phyloP scores from a whole-genome alignment of 2,797 vertebrate genomes.

The Liparis tanakae region DNA sequence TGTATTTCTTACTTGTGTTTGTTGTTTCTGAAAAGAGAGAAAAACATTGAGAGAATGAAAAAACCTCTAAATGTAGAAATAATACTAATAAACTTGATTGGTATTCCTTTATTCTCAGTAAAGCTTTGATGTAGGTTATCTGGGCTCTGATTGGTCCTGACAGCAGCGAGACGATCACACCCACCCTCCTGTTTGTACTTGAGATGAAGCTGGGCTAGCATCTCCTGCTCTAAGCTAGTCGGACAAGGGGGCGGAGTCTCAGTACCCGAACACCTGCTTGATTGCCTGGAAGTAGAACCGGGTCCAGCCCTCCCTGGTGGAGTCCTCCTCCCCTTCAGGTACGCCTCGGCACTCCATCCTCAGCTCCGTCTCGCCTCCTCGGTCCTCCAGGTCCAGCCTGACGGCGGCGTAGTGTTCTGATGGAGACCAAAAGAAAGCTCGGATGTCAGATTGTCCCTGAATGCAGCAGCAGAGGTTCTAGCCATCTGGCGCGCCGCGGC shows the following conservation, averaged over 20 bases:
- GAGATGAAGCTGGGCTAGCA: neutral
- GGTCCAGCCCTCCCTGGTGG: slow-evolving; percentile 92
- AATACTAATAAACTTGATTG: neutral
- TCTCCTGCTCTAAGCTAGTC: neutral
- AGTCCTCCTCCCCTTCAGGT: slow-evolving; percentile 88
- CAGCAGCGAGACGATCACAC: no score
- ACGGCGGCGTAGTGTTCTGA: slow-evolving; percentile 89
- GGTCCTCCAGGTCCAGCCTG: slow-evolving; percentile 84
- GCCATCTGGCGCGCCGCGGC: neutral
- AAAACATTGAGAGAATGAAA: no score
- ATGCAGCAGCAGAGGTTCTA: neutral
- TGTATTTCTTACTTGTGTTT: neutral
- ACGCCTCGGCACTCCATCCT: slow-evolving; percentile 87
- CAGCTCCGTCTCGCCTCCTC: slow-evolving; percentile 87
- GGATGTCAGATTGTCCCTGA: neutral
- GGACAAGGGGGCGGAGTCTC: neutral
- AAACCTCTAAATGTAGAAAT: neutral
- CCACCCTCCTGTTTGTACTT: neutral
- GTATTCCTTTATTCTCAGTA: no score
- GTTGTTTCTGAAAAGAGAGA: neutral
- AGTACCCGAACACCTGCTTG: slow-evolving; percentile 94
- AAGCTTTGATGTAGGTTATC: no score
- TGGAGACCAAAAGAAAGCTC: neutral
- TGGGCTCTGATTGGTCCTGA: neutral
- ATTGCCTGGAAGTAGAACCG: slow-evolving; percentile 94